Evolutionary conservation across 30 jellyfish, hydroid and myxozoan species (phyloP).

Genomic region (Chironex yamaguchii): DNA sequence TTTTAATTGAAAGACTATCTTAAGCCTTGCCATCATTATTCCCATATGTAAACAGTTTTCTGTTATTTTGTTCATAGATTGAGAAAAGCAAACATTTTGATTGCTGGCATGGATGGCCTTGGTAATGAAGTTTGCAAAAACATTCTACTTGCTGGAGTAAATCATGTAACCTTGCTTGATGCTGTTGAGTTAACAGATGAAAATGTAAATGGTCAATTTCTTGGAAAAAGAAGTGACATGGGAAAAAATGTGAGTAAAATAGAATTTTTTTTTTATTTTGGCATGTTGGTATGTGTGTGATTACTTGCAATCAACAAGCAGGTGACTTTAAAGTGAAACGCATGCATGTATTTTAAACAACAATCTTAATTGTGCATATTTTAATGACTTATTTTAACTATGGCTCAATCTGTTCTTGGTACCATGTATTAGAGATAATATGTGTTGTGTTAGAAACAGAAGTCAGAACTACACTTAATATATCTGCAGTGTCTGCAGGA

Average conservation of each 20-base stretch:
- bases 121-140: slow-evolving; percentile 98
- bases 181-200: slow-evolving; percentile 69
- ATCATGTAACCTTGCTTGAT: slow-evolving; percentile 91
- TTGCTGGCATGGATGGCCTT: slow-evolving; percentile 83
- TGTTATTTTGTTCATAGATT: slow-evolving; percentile 47
- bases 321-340: too few relatives aligned
- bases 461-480: too few relatives aligned
- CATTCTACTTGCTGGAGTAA: slow-evolving; percentile 91
- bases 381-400: background rate
- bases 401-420: background rate
- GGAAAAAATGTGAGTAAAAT: slow-evolving; percentile 80
- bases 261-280: too few relatives aligned
- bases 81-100: slow-evolving; percentile 74
- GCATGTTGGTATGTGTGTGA: too few relatives aligned
- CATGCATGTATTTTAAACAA: too few relatives aligned
- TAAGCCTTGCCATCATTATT: too few relatives aligned
- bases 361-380: background rate
- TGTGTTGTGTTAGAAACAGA: too few relatives aligned
- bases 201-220: slow-evolving; percentile 73
- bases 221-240: slow-evolving; percentile 53
- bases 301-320: too few relatives aligned
- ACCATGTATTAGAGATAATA: too few relatives aligned
- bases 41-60: too few relatives aligned
- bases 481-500: too few relatives aligned
- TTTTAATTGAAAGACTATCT: too few relatives aligned